Percentiles rank a stretch among this genome's conserved stretches.
phyloP scores from a whole-genome alignment of 37 sponge, comb jelly and placozoan genomes.

The Corticium candelabrum region DNA sequence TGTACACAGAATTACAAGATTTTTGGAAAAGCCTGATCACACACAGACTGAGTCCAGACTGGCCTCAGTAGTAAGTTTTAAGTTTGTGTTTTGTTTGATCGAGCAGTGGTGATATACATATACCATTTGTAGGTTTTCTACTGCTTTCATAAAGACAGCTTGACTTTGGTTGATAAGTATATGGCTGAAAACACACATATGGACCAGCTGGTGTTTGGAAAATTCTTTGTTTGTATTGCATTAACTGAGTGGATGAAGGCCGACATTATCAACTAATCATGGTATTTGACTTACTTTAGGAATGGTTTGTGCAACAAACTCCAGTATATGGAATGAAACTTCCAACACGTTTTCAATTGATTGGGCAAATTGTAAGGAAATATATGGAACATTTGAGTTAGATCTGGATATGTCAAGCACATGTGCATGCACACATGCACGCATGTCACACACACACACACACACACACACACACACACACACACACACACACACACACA shows the following conservation, averaged over 20 bases:
- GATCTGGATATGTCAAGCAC: no score
- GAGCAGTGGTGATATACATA: not conserved
- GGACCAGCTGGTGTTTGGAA: conserved; percentile 37
- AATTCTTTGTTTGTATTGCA: conserved; percentile 56
- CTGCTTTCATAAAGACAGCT: conserved; percentile 36
- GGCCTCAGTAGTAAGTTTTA: conserved; percentile 17
- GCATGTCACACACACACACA: no score
- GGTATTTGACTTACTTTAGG: conserved; percentile 24
- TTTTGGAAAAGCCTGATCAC: conserved; percentile 62
- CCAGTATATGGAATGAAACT: conserved; percentile 76
- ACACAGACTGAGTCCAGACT: conserved; percentile 49
- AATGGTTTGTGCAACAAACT: conserved; percentile 44
- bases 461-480: no score
- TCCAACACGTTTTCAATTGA: conserved; percentile 72
- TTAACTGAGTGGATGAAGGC: no score
- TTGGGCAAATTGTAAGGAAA: conserved; percentile 58
- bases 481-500: no score
- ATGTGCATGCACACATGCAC: no score
- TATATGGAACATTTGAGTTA: not conserved
- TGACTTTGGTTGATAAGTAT: conserved; percentile 29
- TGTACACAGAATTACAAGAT: conserved; percentile 43
- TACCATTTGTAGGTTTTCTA: conserved; percentile 65
- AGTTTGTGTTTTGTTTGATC: not conserved
- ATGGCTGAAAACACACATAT: not conserved
- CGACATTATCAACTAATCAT: no score